Evolutionary conservation across 2,888 invertebrate species (phyloP).

Genomic region (Hydrotaea diabolus): DNA sequence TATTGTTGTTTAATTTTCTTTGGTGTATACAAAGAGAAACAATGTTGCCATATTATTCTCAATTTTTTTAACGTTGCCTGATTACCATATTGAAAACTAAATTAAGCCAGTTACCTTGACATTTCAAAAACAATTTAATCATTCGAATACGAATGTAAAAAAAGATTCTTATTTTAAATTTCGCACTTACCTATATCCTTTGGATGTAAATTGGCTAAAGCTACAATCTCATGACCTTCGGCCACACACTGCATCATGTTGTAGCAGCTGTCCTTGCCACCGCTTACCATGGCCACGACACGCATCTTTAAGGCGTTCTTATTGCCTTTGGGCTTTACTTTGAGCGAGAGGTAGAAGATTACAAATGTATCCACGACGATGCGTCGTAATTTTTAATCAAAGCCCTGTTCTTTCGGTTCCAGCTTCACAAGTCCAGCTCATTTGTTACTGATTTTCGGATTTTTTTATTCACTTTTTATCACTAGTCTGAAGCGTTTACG

Average conservation of each 20-base stretch:
- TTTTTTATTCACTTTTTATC: neutral
- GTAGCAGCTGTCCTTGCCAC: slow-evolving; percentile 99
- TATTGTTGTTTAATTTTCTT: too few species aligned
- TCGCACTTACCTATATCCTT: slow-evolving; percentile 86
- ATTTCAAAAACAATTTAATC: too few species aligned
- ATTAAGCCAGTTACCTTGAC: too few species aligned
- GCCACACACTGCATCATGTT: slow-evolving; percentile 99
- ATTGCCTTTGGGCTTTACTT: neutral
- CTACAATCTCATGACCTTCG: slow-evolving; percentile 96
- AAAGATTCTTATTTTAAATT: neutral
- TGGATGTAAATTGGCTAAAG: slow-evolving; percentile 96
- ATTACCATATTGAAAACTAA: too few species aligned
- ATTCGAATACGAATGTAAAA: too few species aligned
- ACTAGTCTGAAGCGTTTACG: too few species aligned
- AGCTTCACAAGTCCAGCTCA: slow-evolving; percentile 51
- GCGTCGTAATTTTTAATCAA: neutral
- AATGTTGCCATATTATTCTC: too few species aligned
- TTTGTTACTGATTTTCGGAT: slow-evolving; percentile 41
- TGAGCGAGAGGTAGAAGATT: neutral
- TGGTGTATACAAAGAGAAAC: too few species aligned
- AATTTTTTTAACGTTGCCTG: too few species aligned
- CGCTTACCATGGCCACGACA: slow-evolving; percentile 95
- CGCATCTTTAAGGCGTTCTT: slow-evolving; percentile 86
- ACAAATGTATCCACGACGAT: neutral
- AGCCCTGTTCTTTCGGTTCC: neutral